A percentile compares a stretch with the other conserved stretches of the same genome.
Evolutionary conservation across 2,888 invertebrate genomes (phyloP).

Genomic region (Lobophora halterata): DNA sequence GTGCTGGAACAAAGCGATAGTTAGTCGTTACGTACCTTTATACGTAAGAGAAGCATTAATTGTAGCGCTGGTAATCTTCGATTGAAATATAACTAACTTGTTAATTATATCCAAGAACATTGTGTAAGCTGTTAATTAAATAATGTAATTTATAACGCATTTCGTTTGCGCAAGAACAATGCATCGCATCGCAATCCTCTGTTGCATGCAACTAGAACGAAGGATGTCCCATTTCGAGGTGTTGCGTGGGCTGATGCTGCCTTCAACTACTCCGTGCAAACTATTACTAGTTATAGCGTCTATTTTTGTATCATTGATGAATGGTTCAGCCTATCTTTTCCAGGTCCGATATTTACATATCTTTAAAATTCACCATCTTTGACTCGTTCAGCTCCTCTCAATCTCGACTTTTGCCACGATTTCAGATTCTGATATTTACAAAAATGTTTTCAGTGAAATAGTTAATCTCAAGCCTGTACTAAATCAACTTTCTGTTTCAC

Average conservation of each 20-base stretch:
- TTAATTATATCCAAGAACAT: constrained; percentile 15
- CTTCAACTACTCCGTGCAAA: constrained; percentile 35
- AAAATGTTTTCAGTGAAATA: too few species aligned
- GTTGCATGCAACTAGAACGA: constrained; percentile 42
- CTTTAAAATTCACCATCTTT: too few species aligned
- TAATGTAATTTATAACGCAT: constrained; percentile 34
- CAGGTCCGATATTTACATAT: too few species aligned
- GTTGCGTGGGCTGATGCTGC: constrained; percentile 44
- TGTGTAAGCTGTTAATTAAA: constrained; percentile 34
- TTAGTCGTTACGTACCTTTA: too few species aligned
- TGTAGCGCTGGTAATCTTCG: constrained; percentile 3
- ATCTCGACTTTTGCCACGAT: too few species aligned
- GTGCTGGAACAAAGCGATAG: too few species aligned
- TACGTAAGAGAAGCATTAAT: too few species aligned
- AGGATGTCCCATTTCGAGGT: constrained; percentile 57
- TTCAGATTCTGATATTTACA: too few species aligned
- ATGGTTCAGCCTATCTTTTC: constrained; percentile 10
- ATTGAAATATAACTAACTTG: constrained; percentile 4
- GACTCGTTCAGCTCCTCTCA: constrained; percentile 12
- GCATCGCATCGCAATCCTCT: constrained; percentile 25
- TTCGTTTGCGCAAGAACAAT: constrained; percentile 41
- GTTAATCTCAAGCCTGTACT: too few species aligned
- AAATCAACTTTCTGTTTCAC: too few species aligned
- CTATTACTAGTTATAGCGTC: constrained; percentile 17
- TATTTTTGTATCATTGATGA: constrained; percentile 23